Evolutionary conservation across 1,140 invertebrate genomes (phyloP), one percentile per base, ranked within the genome.

Genomic region (Eufriesea mexicana): DNA sequence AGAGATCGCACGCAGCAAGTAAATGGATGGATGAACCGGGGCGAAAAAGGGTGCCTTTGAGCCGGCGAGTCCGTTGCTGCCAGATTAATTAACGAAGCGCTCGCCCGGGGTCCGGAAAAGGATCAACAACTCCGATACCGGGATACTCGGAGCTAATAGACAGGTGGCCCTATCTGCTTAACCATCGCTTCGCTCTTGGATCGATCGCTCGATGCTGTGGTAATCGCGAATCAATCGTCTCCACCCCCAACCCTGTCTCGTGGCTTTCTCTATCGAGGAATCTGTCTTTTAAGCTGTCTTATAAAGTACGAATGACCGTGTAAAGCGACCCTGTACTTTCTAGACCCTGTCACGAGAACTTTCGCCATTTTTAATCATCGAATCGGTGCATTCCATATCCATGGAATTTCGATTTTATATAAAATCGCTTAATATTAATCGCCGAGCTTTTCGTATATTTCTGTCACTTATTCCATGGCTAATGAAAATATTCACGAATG

Each of bases 21-120:
- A 91, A 91, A 91, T 91, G 91, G 89, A 92, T 92, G 91, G 92
- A 91, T 92, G 88, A 89, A 92, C 86, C 82, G 87, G 89, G 72
- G 78, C 84, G 88, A 91, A 92, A 91, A 91, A 92, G 91, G 92
- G 90, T 90, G 87, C 90, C 91, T 93, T 93, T 93, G 92, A 93
- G 89, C 89, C 84, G 86, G 72, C 85, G 89, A 90, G 87, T 89
- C 89, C 87, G 90, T 89, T 90, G 86, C 91, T 92, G 91, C 91
- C 91, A 92, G 92, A 93, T 93, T 93, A 93, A 93, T 93, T 93
- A 93, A 93, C 92, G 92, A 91, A 93, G 92, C 91, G 87, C 90
- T 92, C 90, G 91, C 91, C 90, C 88, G 89, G 87, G 88, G 90
- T 89, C 90, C 84, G 83, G 86, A 86, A 86, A 85, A 92, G 91